Base-by-base conservation (phyloP, 2,888 invertebrate species). In the Pyralis farinalis region DNA sequence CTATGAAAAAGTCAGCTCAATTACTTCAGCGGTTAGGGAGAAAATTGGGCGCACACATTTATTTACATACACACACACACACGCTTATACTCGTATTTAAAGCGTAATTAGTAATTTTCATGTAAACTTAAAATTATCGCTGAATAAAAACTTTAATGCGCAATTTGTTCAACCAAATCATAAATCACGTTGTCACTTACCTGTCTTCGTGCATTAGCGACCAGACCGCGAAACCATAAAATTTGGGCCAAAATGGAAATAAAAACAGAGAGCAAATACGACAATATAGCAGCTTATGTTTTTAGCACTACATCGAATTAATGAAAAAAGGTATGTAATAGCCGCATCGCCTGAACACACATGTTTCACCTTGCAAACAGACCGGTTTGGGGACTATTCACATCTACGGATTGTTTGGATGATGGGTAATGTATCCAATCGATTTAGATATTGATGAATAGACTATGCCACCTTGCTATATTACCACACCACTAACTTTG, bases 271-370 rank as follows among this genome's bases (percentile, higher is more conserved):
- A 27, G 22, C 10, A 34, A 28, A 28, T 9, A 6, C 22, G 34
- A 2, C 16, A 16, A 37, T 40, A 34, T 37, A 32, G 34, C 35
- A 11, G 16, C 16, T 16, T 16, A 41, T 47, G 45, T 56, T 59
- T 58, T 56, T 50, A 20, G 44, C 44, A 51, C 50, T 53, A 52
- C 47, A 47, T 44, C 28, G 49, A 56, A 54, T 68, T 61, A 63
- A 63, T 58, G 16, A 16, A 57, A 51, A 52, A 49, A 58, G 35
- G 35, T 35, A 35, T 35, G 53, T 57, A 57, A 63, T 56, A 61
- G 58, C 55, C 62, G 49, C 55, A 4, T 69, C 60, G 43, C 49
- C 43, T 40, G 44, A 37, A 41, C 53, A 47, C 31, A 46, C 57
- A 52, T 40, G 47, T 61, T 55, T 53, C 43, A 47, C 16, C 27